Conservation (phyloP, 2,888 invertebrate species). For the Melipona beecheii region DNA sequence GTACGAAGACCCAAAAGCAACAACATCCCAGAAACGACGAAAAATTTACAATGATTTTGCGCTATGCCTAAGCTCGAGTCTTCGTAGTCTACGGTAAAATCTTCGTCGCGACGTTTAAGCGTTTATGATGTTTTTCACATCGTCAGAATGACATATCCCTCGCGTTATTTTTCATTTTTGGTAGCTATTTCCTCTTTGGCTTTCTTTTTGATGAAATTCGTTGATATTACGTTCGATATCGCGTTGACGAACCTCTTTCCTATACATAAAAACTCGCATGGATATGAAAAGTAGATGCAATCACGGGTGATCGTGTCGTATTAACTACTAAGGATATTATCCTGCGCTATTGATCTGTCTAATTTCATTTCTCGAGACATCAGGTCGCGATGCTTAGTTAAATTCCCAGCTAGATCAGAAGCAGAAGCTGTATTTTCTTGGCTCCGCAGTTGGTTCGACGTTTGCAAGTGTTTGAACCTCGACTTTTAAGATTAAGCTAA, state of each 20-base stretch:
- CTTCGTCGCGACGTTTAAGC: background rate
- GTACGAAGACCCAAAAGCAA: conserved; percentile 32
- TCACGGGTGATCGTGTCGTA: background rate
- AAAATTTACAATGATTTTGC: conserved; percentile 16
- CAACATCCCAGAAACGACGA: conserved; percentile 2
- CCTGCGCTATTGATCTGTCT: background rate
- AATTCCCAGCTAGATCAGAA: background rate
- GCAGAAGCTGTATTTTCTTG: background rate
- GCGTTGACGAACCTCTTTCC: conserved; percentile 33
- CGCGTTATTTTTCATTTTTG: background rate
- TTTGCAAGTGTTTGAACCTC: background rate
- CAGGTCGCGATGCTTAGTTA: background rate
- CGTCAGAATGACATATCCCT: background rate
- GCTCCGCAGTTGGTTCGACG: background rate
- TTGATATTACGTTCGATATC: conserved; percentile 25
- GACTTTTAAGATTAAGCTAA: background rate
- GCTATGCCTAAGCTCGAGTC: conserved; percentile 19
- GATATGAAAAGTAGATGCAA: conserved; percentile 23
- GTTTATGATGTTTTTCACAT: conserved; percentile 1
- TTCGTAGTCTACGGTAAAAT: conserved; percentile 30
- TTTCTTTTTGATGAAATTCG: background rate
- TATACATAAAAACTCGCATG: conserved; percentile 19
- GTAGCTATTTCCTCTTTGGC: background rate
- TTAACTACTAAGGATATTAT: background rate
- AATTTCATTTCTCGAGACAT: conserved; percentile 19